A percentile compares a stretch with the other conserved stretches of the same genome.
Conservation (phyloP, 2,797 vertebrate genomes). For the Prionace glauca region DNA sequence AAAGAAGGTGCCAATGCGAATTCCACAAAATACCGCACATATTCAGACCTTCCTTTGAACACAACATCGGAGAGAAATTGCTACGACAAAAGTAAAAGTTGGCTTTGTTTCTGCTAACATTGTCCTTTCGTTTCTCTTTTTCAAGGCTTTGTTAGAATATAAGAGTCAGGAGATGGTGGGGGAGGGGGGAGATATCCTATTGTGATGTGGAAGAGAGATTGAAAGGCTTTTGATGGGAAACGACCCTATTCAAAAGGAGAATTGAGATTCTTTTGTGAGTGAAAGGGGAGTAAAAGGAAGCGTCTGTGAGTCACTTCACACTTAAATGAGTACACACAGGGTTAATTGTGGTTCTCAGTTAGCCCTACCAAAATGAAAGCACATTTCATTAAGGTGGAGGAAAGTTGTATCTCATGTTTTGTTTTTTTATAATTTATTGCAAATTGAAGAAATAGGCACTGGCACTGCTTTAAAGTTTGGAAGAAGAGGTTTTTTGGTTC, state of each 20-base stretch:
- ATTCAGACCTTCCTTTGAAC: not conserved
- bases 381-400: too few species aligned
- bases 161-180: too few species aligned
- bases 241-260: not conserved
- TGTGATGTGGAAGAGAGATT: not conserved
- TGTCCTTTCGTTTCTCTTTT: not conserved
- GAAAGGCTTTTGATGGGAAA: not conserved
- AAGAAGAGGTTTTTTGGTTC: too few species aligned
- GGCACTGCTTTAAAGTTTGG: too few species aligned
- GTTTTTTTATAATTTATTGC: too few species aligned
- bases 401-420: too few species aligned
- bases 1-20: not conserved
- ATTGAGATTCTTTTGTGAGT: not conserved
- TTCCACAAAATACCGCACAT: not conserved
- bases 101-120: not conserved
- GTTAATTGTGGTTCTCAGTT: too few species aligned
- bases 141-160: too few species aligned
- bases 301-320: not conserved
- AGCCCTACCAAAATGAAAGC: too few species aligned
- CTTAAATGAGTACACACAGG: not conserved
- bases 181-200: not conserved
- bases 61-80: not conserved
- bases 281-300: not conserved
- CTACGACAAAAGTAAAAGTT: not conserved
- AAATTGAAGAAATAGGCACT: too few species aligned